These are phyloP conservation scores for Columba livia DNA, from an alignment of 2,113 vertebrate genomes.

Conservation along the genomic window DNA sequence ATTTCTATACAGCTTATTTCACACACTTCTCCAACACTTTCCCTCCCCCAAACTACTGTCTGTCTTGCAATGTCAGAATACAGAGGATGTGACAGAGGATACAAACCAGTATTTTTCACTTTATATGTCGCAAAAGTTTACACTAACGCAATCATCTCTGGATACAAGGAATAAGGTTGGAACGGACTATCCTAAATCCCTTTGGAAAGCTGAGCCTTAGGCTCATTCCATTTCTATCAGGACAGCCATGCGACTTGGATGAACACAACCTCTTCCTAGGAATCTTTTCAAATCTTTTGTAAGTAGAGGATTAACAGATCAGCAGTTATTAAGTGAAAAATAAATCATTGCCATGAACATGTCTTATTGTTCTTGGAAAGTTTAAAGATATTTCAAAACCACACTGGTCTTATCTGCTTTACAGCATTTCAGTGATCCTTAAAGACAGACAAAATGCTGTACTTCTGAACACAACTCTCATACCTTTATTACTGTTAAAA, in stretches of 20 bases:
- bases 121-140: neutral
- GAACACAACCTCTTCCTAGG: neutral
- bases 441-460: neutral
- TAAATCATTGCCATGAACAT: neutral
- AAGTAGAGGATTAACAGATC: neutral
- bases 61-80: neutral
- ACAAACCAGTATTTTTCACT: neutral
- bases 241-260: neutral
- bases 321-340: neutral
- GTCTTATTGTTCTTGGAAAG: neutral
- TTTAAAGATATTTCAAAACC: neutral
- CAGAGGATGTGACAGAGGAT: neutral
- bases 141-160: neutral
- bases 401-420: neutral
- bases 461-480: neutral
- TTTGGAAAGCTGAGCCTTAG: neutral
- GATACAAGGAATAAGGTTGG: neutral
- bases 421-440: neutral
- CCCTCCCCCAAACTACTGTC: neutral
- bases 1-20: neutral
- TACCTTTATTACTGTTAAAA: neutral
- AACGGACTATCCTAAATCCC: neutral
- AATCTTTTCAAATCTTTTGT: neutral
- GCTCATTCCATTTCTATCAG: fast-evolving
- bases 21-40: neutral